phyloP scores from a whole-genome alignment of 1,140 invertebrate species.

The honey bee (Apis mellifera) region DNA sequence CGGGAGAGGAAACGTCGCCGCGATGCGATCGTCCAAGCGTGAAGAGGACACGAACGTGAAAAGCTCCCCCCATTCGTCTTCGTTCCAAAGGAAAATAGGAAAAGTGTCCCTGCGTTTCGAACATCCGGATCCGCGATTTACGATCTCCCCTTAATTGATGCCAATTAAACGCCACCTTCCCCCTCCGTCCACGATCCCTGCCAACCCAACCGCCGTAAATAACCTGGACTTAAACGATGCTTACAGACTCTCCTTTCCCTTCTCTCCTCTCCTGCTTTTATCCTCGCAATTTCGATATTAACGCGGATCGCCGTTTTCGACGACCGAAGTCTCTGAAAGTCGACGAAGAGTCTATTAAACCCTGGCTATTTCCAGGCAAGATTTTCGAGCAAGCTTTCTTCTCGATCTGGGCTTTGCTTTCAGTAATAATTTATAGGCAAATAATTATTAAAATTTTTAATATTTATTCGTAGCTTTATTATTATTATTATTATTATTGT shows the following conservation, averaged over 20 bases:
- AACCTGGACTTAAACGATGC: neutral
- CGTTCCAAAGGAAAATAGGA: neutral
- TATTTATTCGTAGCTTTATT: too few species aligned
- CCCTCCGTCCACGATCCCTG: slow-evolving; percentile 16
- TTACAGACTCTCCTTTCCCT: neutral
- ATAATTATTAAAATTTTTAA: too few species aligned
- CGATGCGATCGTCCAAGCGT: too few species aligned
- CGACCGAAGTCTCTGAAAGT: neutral
- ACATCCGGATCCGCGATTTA: slow-evolving; percentile 22
- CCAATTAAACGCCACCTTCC: slow-evolving; percentile 26
- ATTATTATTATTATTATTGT: too few species aligned
- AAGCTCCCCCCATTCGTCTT: neutral
- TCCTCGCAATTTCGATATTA: slow-evolving; percentile 2
- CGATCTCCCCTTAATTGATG: slow-evolving; percentile 45
- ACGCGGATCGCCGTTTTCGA: neutral
- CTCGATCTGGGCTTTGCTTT: too few species aligned
- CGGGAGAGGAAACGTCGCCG: too few species aligned
- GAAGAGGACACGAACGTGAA: too few species aligned
- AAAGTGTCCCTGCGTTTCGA: slow-evolving; percentile 30
- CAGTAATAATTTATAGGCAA: too few species aligned
- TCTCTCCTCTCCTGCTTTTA: neutral
- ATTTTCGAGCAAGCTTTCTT: too few species aligned
- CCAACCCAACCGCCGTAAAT: slow-evolving; percentile 20
- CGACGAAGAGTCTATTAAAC: too few species aligned
- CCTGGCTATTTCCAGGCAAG: too few species aligned